A percentile compares a stretch with the other conserved stretches of the same genome.
Evolutionary conservation across 2,888 invertebrate species (phyloP).

Genomic region (Bedellia somnulentella): DNA sequence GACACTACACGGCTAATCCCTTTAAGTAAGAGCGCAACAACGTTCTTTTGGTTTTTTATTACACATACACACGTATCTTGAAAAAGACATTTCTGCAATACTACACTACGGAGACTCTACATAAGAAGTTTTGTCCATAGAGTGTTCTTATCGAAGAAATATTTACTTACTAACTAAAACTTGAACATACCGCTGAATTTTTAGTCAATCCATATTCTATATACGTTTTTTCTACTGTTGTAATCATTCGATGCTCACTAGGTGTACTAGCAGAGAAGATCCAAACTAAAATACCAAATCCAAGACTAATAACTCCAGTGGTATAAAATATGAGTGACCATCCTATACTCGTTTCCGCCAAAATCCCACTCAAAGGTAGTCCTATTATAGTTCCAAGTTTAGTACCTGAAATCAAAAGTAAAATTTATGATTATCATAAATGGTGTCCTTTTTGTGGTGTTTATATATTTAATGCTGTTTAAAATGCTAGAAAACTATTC

Average conservation of each 20-base stretch:
- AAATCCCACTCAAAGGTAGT: conserved; percentile 65
- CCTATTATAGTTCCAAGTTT: conserved; percentile 71
- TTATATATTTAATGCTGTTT: too few species aligned
- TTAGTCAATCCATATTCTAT: conserved; percentile 61
- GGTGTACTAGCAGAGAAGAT: conserved; percentile 63
- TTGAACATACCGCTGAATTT: too few species aligned
- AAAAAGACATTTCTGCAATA: too few species aligned
- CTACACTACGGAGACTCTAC: too few species aligned
- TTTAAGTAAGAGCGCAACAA: too few species aligned
- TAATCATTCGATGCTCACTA: conserved; percentile 54
- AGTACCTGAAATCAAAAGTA: conserved; percentile 39
- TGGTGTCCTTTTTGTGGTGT: background rate
- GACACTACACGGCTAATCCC: too few species aligned
- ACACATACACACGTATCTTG: too few species aligned
- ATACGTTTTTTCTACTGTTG: conserved; percentile 53
- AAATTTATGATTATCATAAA: background rate
- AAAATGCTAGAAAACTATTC: too few species aligned
- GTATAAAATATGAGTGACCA: conserved; percentile 73
- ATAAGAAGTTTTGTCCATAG: too few species aligned
- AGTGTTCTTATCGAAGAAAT: too few species aligned
- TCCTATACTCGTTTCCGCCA: conserved; percentile 59
- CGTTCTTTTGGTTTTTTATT: too few species aligned
- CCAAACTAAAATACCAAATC: conserved; percentile 57
- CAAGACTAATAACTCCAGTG: conserved; percentile 55
- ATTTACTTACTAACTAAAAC: too few species aligned